Percentiles rank a stretch among this genome's conserved stretches.
phyloP scores from a whole-genome alignment of 1,140 invertebrate species.

The Radopholus similis region DNA sequence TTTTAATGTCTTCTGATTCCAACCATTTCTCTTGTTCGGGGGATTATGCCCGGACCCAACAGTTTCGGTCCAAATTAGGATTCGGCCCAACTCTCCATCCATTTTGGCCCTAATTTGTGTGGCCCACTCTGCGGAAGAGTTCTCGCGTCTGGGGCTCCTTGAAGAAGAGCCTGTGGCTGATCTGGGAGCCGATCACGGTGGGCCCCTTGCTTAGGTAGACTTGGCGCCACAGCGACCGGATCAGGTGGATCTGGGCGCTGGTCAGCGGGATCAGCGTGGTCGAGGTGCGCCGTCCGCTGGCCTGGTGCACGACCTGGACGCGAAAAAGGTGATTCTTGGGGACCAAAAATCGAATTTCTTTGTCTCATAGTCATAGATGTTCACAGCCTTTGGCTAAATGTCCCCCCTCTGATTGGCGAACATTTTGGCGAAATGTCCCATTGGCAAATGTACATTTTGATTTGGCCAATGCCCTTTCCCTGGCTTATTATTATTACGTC shows the following conservation, averaged over 20 bases:
- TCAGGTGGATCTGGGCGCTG: slow-evolving; percentile 53
- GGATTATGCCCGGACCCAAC: too few species aligned
- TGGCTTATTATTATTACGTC: slow-evolving; percentile 27
- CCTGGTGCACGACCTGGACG: slow-evolving; percentile 44
- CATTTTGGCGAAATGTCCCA: not conserved
- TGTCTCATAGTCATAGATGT: not conserved
- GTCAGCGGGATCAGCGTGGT: slow-evolving; percentile 57
- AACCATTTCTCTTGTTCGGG: too few species aligned
- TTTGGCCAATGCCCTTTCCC: not conserved
- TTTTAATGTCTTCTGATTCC: too few species aligned
- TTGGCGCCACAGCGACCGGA: slow-evolving; percentile 56
- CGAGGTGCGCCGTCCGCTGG: slow-evolving; percentile 50
- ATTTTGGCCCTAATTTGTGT: not conserved
- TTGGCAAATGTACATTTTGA: not conserved
- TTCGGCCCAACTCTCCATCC: too few species aligned
- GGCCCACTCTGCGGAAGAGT: slow-evolving; percentile 36
- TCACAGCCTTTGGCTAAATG: too few species aligned
- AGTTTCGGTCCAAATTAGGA: too few species aligned
- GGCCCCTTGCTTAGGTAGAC: slow-evolving; percentile 56
- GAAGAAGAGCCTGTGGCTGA: slow-evolving; percentile 58
- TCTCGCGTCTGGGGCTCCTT: slow-evolving; percentile 56
- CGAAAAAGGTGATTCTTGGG: not conserved
- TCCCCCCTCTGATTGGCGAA: too few species aligned
- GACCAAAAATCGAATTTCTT: slow-evolving; percentile 12
- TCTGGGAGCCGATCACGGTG: slow-evolving; percentile 54